Conservation (phyloP, 2,888 invertebrate genomes). For the Ectemnius cavifrons region DNA sequence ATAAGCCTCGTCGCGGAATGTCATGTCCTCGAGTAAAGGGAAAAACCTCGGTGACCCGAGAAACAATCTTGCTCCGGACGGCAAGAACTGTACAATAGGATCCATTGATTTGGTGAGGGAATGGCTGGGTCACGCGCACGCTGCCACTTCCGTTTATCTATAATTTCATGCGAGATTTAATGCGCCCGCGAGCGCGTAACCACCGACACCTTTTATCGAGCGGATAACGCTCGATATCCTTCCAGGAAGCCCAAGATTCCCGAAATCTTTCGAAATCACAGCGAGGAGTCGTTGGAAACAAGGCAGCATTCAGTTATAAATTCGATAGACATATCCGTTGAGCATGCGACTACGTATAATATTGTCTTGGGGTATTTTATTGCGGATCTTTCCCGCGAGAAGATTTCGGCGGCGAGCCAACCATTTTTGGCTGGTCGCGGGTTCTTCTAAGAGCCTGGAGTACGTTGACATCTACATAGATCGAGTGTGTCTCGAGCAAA, state of each 20-base stretch:
- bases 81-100: slow-evolving; percentile 37
- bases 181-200: slow-evolving; percentile 4
- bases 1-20: too few relatives aligned
- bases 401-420: not conserved
- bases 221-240: slow-evolving; percentile 30
- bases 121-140: not conserved
- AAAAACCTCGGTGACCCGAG: slow-evolving; percentile 39
- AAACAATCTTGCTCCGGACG: slow-evolving; percentile 50
- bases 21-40: not conserved
- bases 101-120: slow-evolving; percentile 46
- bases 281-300: slow-evolving; percentile 20
- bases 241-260: slow-evolving; percentile 27
- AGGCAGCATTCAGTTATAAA: slow-evolving; percentile 49
- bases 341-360: slow-evolving; percentile 32
- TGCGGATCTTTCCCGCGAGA: not conserved
- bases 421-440: too few relatives aligned
- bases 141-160: slow-evolving; percentile 8
- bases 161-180: slow-evolving; percentile 11
- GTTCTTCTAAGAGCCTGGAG: too few relatives aligned
- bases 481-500: slow-evolving; percentile 56
- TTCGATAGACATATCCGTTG: slow-evolving; percentile 19
- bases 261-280: slow-evolving; percentile 33
- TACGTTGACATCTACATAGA: slow-evolving; percentile 36
- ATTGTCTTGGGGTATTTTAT: slow-evolving; percentile 21
- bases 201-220: slow-evolving; percentile 39